A percentile compares a stretch with the other conserved stretches of the same genome.
These are phyloP conservation scores for Halcyon senegalensis DNA, from an alignment of 2,113 vertebrate species.

Conservation along the genomic window DNA sequence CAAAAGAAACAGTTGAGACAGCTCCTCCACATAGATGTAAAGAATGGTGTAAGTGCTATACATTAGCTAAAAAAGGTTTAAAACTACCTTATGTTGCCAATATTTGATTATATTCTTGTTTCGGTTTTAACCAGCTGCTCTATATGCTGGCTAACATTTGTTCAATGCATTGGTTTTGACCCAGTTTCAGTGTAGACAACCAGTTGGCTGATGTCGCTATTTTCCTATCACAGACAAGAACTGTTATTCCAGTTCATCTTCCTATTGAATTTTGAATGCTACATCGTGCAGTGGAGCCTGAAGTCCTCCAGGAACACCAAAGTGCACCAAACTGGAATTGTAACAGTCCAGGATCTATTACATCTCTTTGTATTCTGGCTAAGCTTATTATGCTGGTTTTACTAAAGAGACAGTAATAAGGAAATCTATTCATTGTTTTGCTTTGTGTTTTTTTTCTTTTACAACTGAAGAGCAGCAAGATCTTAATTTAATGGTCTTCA, in stretches of 20 bases:
- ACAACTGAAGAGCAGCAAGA: not conserved
- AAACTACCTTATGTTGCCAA: not conserved
- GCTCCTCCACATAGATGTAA: not conserved
- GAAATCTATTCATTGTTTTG: fast-evolving
- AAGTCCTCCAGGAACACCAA: not conserved
- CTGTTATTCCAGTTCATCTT: not conserved
- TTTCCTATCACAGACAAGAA: not conserved
- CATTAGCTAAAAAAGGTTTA: not conserved
- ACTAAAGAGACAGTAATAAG: not conserved
- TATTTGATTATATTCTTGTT: not conserved
- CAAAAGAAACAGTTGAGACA: not conserved
- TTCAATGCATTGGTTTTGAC: not conserved
- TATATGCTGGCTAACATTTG: not conserved
- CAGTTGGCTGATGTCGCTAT: not conserved
- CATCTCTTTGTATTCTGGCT: not conserved
- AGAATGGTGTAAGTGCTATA: not conserved
- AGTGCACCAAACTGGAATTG: not conserved
- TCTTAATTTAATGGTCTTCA: not conserved
- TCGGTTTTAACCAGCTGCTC: not conserved
- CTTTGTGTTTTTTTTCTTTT: not conserved
- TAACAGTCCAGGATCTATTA: not conserved
- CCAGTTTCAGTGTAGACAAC: not conserved
- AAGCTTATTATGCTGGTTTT: not conserved
- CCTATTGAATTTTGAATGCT: not conserved
- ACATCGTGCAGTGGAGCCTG: not conserved